A percentile compares a stretch with the other conserved stretches of the same genome.
Evolutionary conservation across 2,113 vertebrate species (phyloP).

Genomic region (Nothoprocta perdicaria): DNA sequence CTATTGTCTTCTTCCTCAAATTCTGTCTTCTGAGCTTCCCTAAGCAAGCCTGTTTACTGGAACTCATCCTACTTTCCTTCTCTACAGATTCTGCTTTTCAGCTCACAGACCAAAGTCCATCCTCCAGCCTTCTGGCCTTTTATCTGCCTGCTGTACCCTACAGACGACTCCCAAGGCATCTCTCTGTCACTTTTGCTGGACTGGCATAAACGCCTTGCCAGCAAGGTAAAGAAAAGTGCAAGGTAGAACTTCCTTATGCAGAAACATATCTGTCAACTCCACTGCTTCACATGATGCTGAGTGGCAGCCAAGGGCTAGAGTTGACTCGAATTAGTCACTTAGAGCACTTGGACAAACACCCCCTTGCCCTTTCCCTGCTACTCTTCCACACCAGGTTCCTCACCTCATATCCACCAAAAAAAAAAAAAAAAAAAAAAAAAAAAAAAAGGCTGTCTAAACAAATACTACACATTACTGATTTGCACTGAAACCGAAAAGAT

Average conservation of each 20-base stretch:
- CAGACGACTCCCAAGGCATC: neutral
- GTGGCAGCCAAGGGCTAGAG: neutral
- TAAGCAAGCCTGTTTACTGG: neutral
- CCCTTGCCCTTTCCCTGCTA: neutral
- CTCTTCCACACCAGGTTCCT: neutral
- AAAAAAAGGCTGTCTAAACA: neutral
- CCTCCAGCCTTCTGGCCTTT: neutral
- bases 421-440: too few relatives aligned
- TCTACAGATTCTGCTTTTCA: neutral
- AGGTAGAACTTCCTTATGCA: neutral
- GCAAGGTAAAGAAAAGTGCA: neutral
- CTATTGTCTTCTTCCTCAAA: neutral
- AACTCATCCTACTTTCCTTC: neutral
- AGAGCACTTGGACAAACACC: neutral
- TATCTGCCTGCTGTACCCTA: neutral
- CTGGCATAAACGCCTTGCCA: neutral
- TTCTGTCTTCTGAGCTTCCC: neutral
- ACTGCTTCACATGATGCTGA: fast-evolving
- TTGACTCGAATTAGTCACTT: neutral
- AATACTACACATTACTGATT: neutral
- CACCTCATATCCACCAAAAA: neutral
- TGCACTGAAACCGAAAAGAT: neutral
- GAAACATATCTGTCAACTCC: neutral
- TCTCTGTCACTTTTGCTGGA: neutral
- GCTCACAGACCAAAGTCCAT: neutral